A percentile compares a stretch with the other conserved stretches of the same genome.
phyloP scores from a whole-genome alignment of 2,113 vertebrate species.

The Spilogale gracilis region DNA sequence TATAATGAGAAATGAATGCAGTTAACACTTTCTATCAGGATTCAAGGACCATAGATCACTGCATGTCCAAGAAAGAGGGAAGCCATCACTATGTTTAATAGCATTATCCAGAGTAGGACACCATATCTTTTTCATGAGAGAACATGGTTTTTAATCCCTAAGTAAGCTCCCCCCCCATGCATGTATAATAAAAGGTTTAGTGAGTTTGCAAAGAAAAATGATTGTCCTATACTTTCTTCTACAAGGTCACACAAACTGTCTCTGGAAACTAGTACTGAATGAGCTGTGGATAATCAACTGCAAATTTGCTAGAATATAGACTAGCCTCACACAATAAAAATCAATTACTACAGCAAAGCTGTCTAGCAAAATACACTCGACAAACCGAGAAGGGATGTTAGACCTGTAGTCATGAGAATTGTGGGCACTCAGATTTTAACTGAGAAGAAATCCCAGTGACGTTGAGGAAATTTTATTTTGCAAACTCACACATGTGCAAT shows the following conservation, averaged over 20 bases:
- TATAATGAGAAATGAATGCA: not conserved
- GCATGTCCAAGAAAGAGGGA: not conserved
- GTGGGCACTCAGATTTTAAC: constrained; percentile 18
- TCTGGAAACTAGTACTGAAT: constrained; percentile 33
- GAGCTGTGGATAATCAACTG: constrained; percentile 62
- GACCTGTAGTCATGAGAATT: constrained; percentile 1
- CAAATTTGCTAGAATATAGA: constrained; percentile 61
- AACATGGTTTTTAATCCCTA: not conserved
- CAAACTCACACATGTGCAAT: not conserved
- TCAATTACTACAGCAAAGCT: constrained; percentile 52
- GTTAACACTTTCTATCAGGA: not conserved
- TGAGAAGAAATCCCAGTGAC: not conserved
- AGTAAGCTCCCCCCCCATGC: not conserved
- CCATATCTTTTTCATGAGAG: not conserved
- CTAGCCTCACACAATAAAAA: constrained; percentile 51
- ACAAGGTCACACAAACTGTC: constrained; percentile 53
- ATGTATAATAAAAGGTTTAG: not conserved
- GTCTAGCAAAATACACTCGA: constrained; percentile 59
- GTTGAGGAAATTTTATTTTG: constrained; percentile 14
- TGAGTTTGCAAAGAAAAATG: constrained; percentile 63
- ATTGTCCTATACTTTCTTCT: not conserved
- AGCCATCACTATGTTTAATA: not conserved
- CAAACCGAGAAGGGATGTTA: constrained; percentile 49
- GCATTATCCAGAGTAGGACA: not conserved
- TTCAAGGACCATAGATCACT: not conserved